Evolutionary conservation across 2,888 invertebrate species (phyloP), one percentile per base, ranked within the genome.

Genomic region (Rhagonycha fulva): DNA sequence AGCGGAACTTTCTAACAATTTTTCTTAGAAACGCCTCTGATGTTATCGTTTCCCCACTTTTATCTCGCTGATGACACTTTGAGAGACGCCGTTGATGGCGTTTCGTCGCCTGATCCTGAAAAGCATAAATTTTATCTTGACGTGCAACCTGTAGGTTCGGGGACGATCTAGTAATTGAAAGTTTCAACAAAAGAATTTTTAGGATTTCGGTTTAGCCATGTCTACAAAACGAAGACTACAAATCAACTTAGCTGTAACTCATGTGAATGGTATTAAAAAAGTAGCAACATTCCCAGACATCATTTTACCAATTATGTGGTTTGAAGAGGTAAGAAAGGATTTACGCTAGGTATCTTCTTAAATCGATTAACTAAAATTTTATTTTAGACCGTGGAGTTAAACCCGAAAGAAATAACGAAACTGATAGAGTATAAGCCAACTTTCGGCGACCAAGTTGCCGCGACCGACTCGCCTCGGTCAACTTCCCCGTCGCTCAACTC

Each of bases 211-310:
- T 70, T 93, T 95, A 7, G 93, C 96, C 2, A 90, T 96, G 88
- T 90, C 93, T 32, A 96, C 96, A 0, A 93, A 94, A 80, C 96
- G 94, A 3, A 91, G 96, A 71, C 89, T 96, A 10, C 96, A 96
- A 89, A 95, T 96, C 85, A 96, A 96, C 88, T 89, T 96, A 85
- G 96, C 96, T 3, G 96, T 96, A 61, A 95, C 94, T 72, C 96
- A 96, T 88, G 96, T 96, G 10, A 89, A 94, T 9, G 96, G 96
- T 85, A 96, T 96, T 88, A 96, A 96, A 86, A 96, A 96, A 88
- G 96, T 96, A 62, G 96, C 96, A 81, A 95, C 94, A 83, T 96
- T 97, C 89, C 95, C 96, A 0, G 95, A 96, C 84, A 96, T 96
- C 81, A 91, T 96, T 12, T 96, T 97, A 88, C 97, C 97, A 12